These are phyloP conservation scores for Pipa parva DNA, from an alignment of 2,113 vertebrate species.

Conservation along the genomic window DNA sequence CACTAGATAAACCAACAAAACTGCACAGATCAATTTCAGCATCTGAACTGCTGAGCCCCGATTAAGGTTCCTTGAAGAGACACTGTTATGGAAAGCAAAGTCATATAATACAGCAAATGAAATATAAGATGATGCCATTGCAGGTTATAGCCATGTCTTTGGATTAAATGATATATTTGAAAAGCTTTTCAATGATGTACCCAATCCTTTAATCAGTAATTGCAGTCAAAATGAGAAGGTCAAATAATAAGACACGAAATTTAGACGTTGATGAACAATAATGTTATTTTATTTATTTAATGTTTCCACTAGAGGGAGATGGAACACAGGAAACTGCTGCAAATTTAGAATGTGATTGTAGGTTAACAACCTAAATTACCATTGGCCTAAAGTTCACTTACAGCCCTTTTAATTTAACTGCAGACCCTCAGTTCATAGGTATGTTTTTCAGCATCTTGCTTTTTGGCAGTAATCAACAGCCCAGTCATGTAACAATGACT, in stretches of 20 bases:
- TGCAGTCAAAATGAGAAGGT: background rate
- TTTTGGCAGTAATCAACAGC: too few relatives aligned
- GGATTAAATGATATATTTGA: constrained; percentile 30
- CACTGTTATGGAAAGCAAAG: constrained; percentile 34
- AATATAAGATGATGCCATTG: constrained; percentile 29
- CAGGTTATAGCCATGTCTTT: constrained; percentile 37
- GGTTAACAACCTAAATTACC: too few relatives aligned
- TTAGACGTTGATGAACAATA: too few relatives aligned
- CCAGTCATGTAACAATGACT: too few relatives aligned
- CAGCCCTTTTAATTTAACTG: too few relatives aligned
- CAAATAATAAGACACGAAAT: background rate
- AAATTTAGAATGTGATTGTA: too few relatives aligned
- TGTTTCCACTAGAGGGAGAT: constrained; percentile 33
- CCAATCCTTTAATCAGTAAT: constrained; percentile 16
- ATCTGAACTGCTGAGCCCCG: constrained; percentile 30
- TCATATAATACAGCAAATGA: constrained; percentile 41
- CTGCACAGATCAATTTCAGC: constrained; percentile 25
- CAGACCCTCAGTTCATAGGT: too few relatives aligned
- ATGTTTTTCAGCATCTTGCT: too few relatives aligned
- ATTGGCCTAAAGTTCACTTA: too few relatives aligned
- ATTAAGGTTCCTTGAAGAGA: constrained; percentile 33
- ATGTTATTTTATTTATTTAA: background rate
- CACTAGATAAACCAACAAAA: constrained; percentile 19
- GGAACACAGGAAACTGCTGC: background rate
- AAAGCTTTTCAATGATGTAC: constrained; percentile 12